Conservation (phyloP, 2,113 vertebrate species). For the Empidonax alnorum region DNA sequence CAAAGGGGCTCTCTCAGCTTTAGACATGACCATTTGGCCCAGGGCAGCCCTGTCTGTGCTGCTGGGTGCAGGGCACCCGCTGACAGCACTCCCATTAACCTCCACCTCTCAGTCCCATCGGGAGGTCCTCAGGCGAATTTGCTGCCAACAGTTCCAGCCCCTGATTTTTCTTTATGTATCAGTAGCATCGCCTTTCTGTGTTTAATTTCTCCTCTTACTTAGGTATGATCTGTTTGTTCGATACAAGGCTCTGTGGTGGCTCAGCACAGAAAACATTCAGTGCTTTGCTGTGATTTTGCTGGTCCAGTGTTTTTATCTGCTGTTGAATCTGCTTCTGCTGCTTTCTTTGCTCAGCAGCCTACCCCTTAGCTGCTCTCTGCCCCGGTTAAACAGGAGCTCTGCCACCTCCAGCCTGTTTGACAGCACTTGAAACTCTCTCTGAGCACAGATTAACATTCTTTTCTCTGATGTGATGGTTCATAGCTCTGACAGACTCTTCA, state of each 20-base stretch:
- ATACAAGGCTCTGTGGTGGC: neutral
- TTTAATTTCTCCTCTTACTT: neutral
- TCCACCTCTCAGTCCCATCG: rapidly evolving
- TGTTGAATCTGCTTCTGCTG: neutral
- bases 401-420: neutral
- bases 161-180: neutral
- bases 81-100: neutral
- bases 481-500: neutral
- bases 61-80: neutral
- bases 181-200: neutral
- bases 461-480: neutral
- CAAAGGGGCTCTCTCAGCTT: neutral
- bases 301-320: neutral
- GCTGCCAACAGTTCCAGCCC: neutral
- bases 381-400: neutral
- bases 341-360: neutral
- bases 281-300: neutral
- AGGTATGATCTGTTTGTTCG: neutral
- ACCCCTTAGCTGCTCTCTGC: neutral
- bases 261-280: neutral
- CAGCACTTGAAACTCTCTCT: neutral
- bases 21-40: rapidly evolving
- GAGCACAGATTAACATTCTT: neutral
- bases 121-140: rapidly evolving
- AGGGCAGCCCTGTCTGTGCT: neutral